These are phyloP conservation scores for Sarcophaga peregrina DNA, from an alignment of 1,140 invertebrate species.

Conservation along the genomic window DNA sequence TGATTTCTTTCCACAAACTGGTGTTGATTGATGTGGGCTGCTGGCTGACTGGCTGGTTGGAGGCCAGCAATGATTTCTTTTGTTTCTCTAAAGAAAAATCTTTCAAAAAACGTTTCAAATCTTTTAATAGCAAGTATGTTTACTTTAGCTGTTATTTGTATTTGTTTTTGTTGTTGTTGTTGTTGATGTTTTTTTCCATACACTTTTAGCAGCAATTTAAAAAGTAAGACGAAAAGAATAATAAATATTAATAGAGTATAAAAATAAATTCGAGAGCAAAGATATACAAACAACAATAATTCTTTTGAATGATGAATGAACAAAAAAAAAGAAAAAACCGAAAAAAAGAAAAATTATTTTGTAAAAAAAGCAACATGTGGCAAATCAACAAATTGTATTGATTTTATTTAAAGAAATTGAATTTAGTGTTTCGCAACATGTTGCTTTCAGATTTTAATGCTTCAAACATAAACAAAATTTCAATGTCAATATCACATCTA, in stretches of 20 bases:
- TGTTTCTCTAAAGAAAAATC: not conserved
- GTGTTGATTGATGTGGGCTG: slow-evolving; percentile 6
- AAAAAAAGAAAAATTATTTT: not conserved
- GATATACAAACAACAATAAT: not conserved
- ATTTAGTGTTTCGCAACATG: no score
- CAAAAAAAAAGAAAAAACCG: not conserved
- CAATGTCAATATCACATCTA: no score
- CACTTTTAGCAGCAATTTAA: not conserved
- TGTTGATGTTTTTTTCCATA: not conserved
- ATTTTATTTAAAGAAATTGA: no score
- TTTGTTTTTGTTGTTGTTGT: not conserved
- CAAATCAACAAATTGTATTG: not conserved
- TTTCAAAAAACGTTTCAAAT: not conserved
- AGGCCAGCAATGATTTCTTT: no score
- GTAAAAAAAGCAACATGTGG: not conserved
- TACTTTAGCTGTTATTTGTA: not conserved
- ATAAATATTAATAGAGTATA: not conserved
- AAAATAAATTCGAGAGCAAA: not conserved
- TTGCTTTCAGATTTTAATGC: no score
- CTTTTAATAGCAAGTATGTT: not conserved
- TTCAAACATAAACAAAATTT: no score
- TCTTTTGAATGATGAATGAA: not conserved
- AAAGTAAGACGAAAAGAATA: not conserved
- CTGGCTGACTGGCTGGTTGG: not conserved
- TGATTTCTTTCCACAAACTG: not conserved